These are phyloP conservation scores for Cheumatopsyche charites DNA, from an alignment of 1,140 invertebrate species.

Conservation along the genomic window DNA sequence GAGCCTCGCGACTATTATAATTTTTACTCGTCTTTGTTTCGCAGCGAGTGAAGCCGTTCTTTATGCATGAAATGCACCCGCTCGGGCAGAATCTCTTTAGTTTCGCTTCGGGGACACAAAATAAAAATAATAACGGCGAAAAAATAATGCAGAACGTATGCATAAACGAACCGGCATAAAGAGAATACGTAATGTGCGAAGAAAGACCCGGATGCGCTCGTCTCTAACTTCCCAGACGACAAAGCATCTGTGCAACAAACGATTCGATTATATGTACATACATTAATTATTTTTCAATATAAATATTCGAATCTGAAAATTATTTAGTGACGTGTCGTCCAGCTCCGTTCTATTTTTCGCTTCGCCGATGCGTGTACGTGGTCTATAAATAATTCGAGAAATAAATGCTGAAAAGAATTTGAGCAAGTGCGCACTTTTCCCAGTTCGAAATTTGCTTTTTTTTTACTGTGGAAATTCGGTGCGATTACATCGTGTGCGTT, in stretches of 20 bases:
- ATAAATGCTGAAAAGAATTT: neutral
- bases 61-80: conserved; percentile 28
- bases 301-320: conserved; percentile 10
- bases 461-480: no score
- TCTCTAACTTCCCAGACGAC: conserved; percentile 23
- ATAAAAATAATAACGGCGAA: no score
- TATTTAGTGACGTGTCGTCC: conserved; percentile 22
- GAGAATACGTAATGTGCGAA: conserved; percentile 26
- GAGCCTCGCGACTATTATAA: conserved; percentile 36
- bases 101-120: conserved; percentile 8
- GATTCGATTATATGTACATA: neutral
- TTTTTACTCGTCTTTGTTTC: conserved; percentile 43
- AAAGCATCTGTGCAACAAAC: neutral
- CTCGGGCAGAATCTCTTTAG: conserved; percentile 6
- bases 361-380: neutral
- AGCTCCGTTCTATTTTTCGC: conserved; percentile 22
- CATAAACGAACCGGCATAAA: neutral
- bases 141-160: no score
- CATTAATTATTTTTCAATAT: no score
- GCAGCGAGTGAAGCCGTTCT: neutral
- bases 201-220: conserved; percentile 31
- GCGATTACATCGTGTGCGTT: no score
- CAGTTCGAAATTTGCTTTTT: neutral
- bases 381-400: conserved; percentile 5
- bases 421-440: conserved; percentile 15